Base-by-base conservation (phyloP, 2,888 invertebrate genomes). In the Phasia obesa region DNA sequence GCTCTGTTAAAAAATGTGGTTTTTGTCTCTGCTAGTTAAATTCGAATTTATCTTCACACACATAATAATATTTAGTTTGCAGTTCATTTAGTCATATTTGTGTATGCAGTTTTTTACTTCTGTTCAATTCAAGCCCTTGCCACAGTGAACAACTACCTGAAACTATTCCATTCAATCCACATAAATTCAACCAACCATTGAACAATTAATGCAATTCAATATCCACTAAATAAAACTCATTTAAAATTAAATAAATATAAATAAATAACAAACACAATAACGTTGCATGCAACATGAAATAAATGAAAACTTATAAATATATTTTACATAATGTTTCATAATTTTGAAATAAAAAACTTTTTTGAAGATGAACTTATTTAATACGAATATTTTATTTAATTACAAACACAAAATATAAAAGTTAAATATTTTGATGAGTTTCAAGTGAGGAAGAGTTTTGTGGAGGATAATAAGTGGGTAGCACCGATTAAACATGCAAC, bases 201-300 rank as follows among this genome's bases (percentile, higher is more conserved):
- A 74, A 47, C 64, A 35, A 74, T 55, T 64, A 35, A 74, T 23
- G 31, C 31, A 35, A 55, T 53, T 53, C 42, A 71, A 62, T 73
- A 73, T 53, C 64, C 55, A 55, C 35, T 35, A 55, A 74, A 74
- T 55, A 53, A 53, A 35, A 35, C 35, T 35, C 35, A 35, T 51
- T 53, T 53, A 21, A 62, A 73, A 73, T 62, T n/a, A 51, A 53
- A 62, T 73, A 42, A 42, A 74, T 35, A 11, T 35, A 2, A 55
- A 62, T 73, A 49, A 53, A 53, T 15, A 74, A 55, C 4, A 47
- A 64, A 31, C n/a, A 47, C 17, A 38, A 25, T 74, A 64, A 65
- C 65, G 65, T 79, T 65, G 71, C 78, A 73, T 79, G 78, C 78
- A 73, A 65, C 71, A 79, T 65, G 71, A 21, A 53, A 53, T 6